Evolutionary conservation across 2,113 vertebrate genomes (phyloP), one percentile per base, ranked within the genome.

Genomic region (Nycticryphes semicollaris): DNA sequence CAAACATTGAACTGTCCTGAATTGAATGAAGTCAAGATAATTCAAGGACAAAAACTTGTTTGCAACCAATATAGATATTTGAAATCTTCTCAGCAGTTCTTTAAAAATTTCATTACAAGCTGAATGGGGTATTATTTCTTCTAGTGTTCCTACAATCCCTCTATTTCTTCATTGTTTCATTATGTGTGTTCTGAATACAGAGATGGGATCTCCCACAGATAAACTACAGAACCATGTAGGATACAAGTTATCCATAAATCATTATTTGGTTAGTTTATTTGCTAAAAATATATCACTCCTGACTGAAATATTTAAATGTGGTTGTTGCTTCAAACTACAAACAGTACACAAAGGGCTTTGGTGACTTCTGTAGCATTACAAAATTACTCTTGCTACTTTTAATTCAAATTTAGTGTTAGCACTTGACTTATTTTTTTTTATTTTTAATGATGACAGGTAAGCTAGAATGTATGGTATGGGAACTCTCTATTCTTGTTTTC

Each of bases 41-140:
- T 82, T 95, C 83, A 96, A 94, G 86, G 92, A 92, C 69, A 87
- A 94, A 93, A 89, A 31, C 11, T 84, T 90, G 35, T 76, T 94
- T 93, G 80, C 47, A 89, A 73, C 45, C 73, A 73, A 56, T 79
- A 79, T 4, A 90, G 45, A 79, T 76, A 91, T 73, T 69, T 87
- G 69, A 75, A 93, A 62, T 66, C 25, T 92, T 89, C 63, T 69
- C 80, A 75, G 63, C 22, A 93, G 51, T 76, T 74, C 80, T 87
- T 94, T 69, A 79, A 90, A 93, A 95, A 89, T 84, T 66, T 89
- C 76, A 89, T 96, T 89, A 90, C 2, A 4, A 89, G 50, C 35
- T 62, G 73, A 86, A 90, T 57, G 39, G 27, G 53, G 12, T 60
- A 86, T 91, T 69, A 69, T 87, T 95, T 91, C 88, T 89, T 68